Conservation (phyloP, 2,888 invertebrate genomes). For the Phortica magna region DNA sequence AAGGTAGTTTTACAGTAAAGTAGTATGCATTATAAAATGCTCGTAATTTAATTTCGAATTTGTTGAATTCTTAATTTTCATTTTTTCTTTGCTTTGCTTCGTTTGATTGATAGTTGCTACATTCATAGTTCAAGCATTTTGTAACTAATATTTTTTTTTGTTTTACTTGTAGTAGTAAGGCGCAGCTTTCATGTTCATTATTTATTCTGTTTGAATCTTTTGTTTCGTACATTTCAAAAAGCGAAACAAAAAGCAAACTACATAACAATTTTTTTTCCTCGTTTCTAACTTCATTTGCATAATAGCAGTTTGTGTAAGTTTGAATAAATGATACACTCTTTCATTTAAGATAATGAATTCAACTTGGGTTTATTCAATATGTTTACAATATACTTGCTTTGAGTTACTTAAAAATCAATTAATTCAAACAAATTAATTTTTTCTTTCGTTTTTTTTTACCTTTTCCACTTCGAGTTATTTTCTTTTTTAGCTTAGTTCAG, state of each 20-base stretch:
- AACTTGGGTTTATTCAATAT: slow-evolving; percentile 9
- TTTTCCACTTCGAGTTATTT: not conserved
- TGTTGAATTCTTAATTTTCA: too few relatives aligned
- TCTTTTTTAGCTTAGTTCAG: not conserved
- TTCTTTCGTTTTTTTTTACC: not conserved
- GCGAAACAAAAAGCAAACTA: slow-evolving; percentile 28
- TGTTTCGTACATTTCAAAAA: slow-evolving; percentile 44
- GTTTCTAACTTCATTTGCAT: not conserved
- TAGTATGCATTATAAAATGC: too few relatives aligned
- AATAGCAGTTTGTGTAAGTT: slow-evolving; percentile 3
- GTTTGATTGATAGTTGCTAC: not conserved
- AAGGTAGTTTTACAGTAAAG: too few relatives aligned
- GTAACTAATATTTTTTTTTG: not conserved
- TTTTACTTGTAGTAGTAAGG: slow-evolving; percentile 13
- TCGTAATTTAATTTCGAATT: too few relatives aligned
- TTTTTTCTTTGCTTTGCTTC: not conserved
- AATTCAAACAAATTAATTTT: slow-evolving; percentile 10
- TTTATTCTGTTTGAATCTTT: slow-evolving; percentile 24
- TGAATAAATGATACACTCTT: slow-evolving; percentile 18
- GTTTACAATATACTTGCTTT: not conserved
- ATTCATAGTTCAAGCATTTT: not conserved
- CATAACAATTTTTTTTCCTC: not conserved
- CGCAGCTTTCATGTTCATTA: slow-evolving; percentile 23
- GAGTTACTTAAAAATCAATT: not conserved
- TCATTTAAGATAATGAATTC: slow-evolving; percentile 20